phyloP scores from a whole-genome alignment of 2,888 invertebrate genomes.

The Psylliodes chrysocephalus region DNA sequence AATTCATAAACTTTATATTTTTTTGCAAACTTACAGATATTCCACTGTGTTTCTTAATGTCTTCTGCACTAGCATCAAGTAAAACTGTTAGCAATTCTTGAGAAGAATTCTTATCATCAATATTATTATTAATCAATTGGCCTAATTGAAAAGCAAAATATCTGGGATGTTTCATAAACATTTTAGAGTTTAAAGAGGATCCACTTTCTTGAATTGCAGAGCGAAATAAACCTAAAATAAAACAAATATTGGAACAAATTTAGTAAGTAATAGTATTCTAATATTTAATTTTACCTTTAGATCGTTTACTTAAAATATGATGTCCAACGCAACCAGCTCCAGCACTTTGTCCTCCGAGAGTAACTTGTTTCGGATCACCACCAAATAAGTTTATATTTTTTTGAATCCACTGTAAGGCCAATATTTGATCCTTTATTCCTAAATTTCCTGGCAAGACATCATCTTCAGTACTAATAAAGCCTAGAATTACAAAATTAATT shows the following conservation, averaged over 20 bases:
- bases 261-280: too few relatives aligned
- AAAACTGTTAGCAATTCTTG: conserved; percentile 1
- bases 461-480: conserved; percentile 23
- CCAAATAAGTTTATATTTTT: conserved; percentile 36
- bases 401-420: conserved; percentile 35
- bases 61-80: conserved; percentile 5
- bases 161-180: conserved; percentile 21
- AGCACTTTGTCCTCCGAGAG: conserved; percentile 35
- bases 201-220: conserved; percentile 32
- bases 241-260: neutral
- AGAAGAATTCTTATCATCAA: neutral
- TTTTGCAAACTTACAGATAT: neutral
- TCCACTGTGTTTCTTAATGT: conserved; percentile 14
- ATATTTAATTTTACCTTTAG: conserved; percentile 9
- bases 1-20: too few relatives aligned
- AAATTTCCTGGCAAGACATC: conserved; percentile 32
- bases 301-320: conserved; percentile 23
- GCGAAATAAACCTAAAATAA: conserved; percentile 29
- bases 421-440: conserved; percentile 36
- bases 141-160: conserved; percentile 29
- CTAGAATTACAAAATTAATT: conserved; percentile 5
- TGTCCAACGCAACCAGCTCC: conserved; percentile 33
- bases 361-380: conserved; percentile 29
- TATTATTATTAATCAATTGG: neutral
- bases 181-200: conserved; percentile 16